Evolutionary conservation across 2,113 vertebrate genomes (phyloP).

Genomic region (Bothrops jararaca): DNA sequence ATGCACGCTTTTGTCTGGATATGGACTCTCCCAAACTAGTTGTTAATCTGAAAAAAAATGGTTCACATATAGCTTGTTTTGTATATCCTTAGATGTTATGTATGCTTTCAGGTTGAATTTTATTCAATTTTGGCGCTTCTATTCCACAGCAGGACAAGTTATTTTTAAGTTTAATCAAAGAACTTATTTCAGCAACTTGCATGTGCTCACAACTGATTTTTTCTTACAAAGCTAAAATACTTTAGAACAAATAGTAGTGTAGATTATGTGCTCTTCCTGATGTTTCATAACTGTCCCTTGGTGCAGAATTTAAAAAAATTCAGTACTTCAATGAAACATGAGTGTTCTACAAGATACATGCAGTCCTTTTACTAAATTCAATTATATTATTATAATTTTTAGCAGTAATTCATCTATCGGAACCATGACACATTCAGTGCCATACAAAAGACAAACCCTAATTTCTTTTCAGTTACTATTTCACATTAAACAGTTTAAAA

Average conservation of each 20-base stretch:
- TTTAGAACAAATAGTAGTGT: background rate
- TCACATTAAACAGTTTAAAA: background rate
- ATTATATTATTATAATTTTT: background rate
- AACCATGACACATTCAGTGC: background rate
- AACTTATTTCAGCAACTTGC: background rate
- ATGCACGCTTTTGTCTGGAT: background rate
- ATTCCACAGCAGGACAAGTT: background rate
- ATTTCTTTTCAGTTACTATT: background rate
- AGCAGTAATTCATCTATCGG: background rate
- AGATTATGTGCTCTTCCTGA: background rate
- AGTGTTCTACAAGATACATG: background rate
- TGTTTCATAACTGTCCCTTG: background rate
- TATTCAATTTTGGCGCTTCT: background rate
- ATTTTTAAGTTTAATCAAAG: background rate
- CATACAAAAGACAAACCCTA: background rate
- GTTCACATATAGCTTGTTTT: background rate
- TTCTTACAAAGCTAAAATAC: background rate
- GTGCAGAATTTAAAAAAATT: background rate
- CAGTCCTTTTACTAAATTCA: background rate
- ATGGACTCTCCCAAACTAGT: background rate
- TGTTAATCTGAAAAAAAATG: background rate
- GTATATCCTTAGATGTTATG: background rate
- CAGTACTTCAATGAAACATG: background rate
- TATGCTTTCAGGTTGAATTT: background rate
- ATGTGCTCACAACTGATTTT: background rate